Evolutionary conservation across 2,797 vertebrate genomes (phyloP), one percentile per base, ranked within the genome.

Genomic region (Hozukius guyotensis): DNA sequence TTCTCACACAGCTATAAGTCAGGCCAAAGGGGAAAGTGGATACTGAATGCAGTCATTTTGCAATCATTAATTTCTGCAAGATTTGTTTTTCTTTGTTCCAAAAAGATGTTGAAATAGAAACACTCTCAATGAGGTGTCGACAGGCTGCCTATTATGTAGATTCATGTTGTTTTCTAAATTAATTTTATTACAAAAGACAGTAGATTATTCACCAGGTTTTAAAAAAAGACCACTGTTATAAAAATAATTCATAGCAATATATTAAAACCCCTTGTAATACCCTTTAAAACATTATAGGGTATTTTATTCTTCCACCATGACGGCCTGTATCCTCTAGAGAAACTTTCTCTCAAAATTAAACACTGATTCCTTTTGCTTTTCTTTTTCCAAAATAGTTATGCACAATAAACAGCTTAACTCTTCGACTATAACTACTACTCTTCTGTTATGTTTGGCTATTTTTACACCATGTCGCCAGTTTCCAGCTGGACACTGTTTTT

Each of bases 391-490:
- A 81, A 22, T 36, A 38, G 20, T 36, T 31, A n/a, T 59, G 36
- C n/a, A 52, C 29, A 69, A 46, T 31, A 61, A 72, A 68, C 52
- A 55, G 14, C 24, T 49, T 46, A 34, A 73, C 25, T 72, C 20
- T 10, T 71, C 25, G 27, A n/a, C 25, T 60, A 20, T n/a, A 80
- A 81, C 75, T 76, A 77, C 72, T 62, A 46, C 49, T 59, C 72
- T 53, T 64, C n/a, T 86, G 24, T 73, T 75, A 65, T n/a, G 7
- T 72, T 72, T 82, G 34, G 18, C 57, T 71, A 52, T 81, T 73
- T 88, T 71, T 75, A 75, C 67, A 76, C 46, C 36, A 52, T 63
- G 34, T 56, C 46, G 80, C 32, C 29, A 20, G 49, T 69, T 83
- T 83, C 72, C 64, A 80, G 53, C 65, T 80, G 64, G 72, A 60